A percentile compares a stretch with the other conserved stretches of the same genome.
phyloP scores from a whole-genome alignment of 2,113 vertebrate genomes.

The Trinectes maculatus region DNA sequence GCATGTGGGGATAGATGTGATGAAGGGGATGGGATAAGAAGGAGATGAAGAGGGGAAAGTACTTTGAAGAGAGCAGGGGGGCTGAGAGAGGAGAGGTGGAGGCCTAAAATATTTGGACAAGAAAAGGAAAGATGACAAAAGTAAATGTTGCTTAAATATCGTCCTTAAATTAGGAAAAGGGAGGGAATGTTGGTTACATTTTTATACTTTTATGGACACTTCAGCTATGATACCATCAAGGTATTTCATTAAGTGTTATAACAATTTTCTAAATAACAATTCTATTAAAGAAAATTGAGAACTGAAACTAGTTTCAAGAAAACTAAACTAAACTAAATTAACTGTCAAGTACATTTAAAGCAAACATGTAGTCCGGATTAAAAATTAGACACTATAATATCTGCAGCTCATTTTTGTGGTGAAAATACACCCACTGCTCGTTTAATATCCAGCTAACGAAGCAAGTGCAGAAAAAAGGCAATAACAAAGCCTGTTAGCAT shows the following conservation, averaged over 20 bases:
- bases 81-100: constrained; percentile 14
- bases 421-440: constrained; percentile 12
- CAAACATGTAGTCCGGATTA: constrained; percentile 8
- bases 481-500: constrained; percentile 59
- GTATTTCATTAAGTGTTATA: neutral
- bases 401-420: constrained; percentile 32
- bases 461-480: constrained; percentile 43
- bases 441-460: constrained; percentile 57
- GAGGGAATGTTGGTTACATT: constrained; percentile 16
- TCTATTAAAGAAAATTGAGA: neutral
- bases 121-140: constrained; percentile 40
- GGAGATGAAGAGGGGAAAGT: constrained; percentile 25
- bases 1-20: constrained; percentile 47
- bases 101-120: constrained; percentile 38
- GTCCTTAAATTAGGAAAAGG: constrained; percentile 32
- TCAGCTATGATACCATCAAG: neutral
- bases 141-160: constrained; percentile 26
- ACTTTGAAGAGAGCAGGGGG: constrained; percentile 35
- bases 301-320: constrained; percentile 9
- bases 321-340: too few relatives aligned
- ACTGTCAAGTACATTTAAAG: too few relatives aligned
- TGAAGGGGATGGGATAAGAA: constrained; percentile 35
- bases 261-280: constrained; percentile 2
- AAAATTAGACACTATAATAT: constrained; percentile 3
- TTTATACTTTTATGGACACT: constrained; percentile 4